Base-by-base conservation (phyloP, 2,113 vertebrate species). In the Calyptommatus sinebrachiatus region DNA sequence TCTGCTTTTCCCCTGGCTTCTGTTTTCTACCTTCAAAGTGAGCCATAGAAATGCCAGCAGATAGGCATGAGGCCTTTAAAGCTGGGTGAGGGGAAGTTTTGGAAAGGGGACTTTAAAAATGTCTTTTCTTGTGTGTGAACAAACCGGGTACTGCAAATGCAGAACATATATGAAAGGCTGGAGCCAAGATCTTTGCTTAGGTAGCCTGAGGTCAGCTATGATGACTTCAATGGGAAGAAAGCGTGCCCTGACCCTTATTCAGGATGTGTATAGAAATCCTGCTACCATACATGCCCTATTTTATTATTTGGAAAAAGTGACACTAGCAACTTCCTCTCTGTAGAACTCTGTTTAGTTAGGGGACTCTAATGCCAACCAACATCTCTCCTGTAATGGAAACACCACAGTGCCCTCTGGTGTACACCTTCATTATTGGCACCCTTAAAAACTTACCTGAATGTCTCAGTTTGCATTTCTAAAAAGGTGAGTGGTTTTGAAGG, bases 401-500 rank as follows among this genome's bases (percentile, higher is more conserved):
- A 16, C 5, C 0, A 7, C 87, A 89, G 76, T 84, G 90, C 91
- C 93, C 92, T 87, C 95, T 93, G 90, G 90, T 71, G 93, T 84
- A 53, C 63, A 5, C 35, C 18, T 20, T 16, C 53, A n/a, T 6
- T 20, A 63, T 20, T 16, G 1, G 8, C n/a, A 12, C 10, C n/a
- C 26, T 28, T 4, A 21, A 28, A 65, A 5, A 14, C 18, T 57
- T 61, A 8, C 8, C 26, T 3, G 9, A 57, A 57, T 18, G 4
- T 16, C 50, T n/a, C 53, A 57, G 16, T 57, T 57, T 11, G 20
- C 4, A 1, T 73, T 35, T 35, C 10, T 66, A 28, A 28, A 24
- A 57, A 5, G 41, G 41, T 46, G n/a, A 11, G 22, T 18, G 20
- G 53, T 53, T 53, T 72, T 21, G 26, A 18, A 57, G 53, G 53